Evolutionary conservation across 2,888 invertebrate genomes (phyloP), one percentile per base, ranked within the genome.

Genomic region (Ceriagrion tenellum): DNA sequence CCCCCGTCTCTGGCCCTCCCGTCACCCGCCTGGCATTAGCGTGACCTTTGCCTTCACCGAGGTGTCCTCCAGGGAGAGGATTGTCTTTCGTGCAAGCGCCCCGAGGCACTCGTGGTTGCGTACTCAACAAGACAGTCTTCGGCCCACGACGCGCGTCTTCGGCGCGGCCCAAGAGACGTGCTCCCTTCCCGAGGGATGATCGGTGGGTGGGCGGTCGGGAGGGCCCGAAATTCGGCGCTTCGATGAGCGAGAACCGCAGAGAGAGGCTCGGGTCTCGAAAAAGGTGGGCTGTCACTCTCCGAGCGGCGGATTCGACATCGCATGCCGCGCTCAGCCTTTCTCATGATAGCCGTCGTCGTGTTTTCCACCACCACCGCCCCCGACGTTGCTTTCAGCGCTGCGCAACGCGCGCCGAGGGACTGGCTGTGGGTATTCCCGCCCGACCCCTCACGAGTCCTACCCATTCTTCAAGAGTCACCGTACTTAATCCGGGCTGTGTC

Each of bases 31-130:
- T 81, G 81, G 59, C 20, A 35, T 63, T 91, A 63, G 56, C 35
- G 13, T 91, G 59, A 91, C 59, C 91, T 59, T 91, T 91, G 59
- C 91, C 91, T 91, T 55, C 91, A 20, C 20, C 30, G 59, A 6
- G 35, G 20, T 30, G 12, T 56, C 69, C 56, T 30, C 30, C 59
- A 30, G 1, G 4, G 35, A 56, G 59, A 35, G 59, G 12, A 59
- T 59, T 16, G 55, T 30, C n/a, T 59, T 91, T 69, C 40, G 40
- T 63, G 40, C 63, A 69, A 91, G 35, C n/a, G 30, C 10, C 55
- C 55, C n/a, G 55, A 55, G 89, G 89, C 40, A n/a, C 20, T 4
- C 56, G n/a, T n/a, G 69, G n/a, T 26, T 69, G n/a, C n/a, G 10
- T 2, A 59, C 69, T 26, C 69, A 59, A 20, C 12, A 59, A 59